Base-by-base conservation (phyloP, 1,140 invertebrate species). In the Temnothorax curvispinosus region DNA sequence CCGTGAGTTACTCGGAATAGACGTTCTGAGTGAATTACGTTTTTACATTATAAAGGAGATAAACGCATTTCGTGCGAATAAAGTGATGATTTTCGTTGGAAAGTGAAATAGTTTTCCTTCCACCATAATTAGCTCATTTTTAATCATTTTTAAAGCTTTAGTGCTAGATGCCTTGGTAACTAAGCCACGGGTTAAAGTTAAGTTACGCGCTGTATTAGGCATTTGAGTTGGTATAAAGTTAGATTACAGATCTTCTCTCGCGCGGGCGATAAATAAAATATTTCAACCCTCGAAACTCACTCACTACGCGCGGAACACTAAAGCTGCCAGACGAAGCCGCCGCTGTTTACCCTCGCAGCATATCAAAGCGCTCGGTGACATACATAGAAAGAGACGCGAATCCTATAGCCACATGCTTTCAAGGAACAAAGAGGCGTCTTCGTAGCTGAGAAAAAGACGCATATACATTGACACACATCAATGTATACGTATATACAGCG, bases 371-470 rank as follows among this genome's bases (percentile, higher is more conserved):
- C 64, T 81, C 15, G 44, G 65, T 71, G 77, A 69, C 50, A 54
- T 41, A n/a, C 50, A 71, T 41, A 80, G 35, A 71, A 69, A 80
- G 77, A 67, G 60, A 80, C 32, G 44, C 60, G 76, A 81, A 87
- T 54, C 60, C 44, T 47, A 69, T 47, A 69, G 71, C 32, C 62
- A 38, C 44, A 27, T n/a, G 78, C 58, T 60, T 27, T 6, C 62
- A 50, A 47, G 47, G 44, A 80, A 72, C 64, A 38, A 52, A 81
- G 27, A 71, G 27, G 18, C 15, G 41, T 8, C 18, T 50, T 47
- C 4, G n/a, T 21, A 32, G n/a, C 41, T 47, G 50, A 27, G 32
- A 80, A 38, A 35, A 38, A 52, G 64, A 69, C 15, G n/a, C 1
- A 69, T 27, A 27, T 38, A 21, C 35, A 21, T 13, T 80, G 60